A percentile compares a stretch with the other conserved stretches of the same genome.
Evolutionary conservation across 2,888 invertebrate species (phyloP).

Genomic region (Hypolimnas misippus): DNA sequence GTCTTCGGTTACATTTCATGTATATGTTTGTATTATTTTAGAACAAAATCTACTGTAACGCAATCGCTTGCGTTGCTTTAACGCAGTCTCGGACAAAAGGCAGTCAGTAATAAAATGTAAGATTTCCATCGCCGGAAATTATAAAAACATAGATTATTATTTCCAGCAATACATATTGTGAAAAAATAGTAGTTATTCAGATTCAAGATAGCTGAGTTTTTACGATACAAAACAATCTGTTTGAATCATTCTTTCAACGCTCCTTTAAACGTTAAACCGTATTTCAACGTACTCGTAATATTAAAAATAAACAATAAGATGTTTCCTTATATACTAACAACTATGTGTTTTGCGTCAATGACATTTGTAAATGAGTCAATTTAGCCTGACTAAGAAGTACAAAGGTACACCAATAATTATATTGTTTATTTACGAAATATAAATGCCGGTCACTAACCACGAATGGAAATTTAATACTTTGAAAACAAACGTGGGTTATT

Average conservation of each 20-base stretch:
- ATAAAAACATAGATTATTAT: not conserved
- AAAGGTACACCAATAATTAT: constrained; percentile 28
- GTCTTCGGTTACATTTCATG: no score
- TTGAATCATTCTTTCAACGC: no score
- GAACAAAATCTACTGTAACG: no score
- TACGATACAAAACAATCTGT: not conserved
- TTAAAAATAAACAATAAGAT: constrained; percentile 20
- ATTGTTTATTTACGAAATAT: constrained; percentile 30
- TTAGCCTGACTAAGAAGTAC: constrained; percentile 27
- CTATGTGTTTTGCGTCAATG: constrained; percentile 39
- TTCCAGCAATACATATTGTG: not conserved
- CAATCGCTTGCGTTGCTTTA: no score
- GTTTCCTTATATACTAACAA: constrained; percentile 29
- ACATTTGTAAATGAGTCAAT: constrained; percentile 38
- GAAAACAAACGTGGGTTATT: not conserved
- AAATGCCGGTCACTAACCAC: constrained; percentile 3
- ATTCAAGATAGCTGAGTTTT: not conserved
- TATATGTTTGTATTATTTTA: no score
- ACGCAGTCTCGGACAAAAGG: no score
- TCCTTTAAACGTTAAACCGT: not conserved
- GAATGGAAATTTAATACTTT: constrained; percentile 11
- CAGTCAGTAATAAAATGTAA: not conserved
- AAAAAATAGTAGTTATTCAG: not conserved
- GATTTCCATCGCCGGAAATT: no score
- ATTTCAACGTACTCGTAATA: not conserved